These are phyloP conservation scores for Drosophila tsacasi DNA, from an alignment of 1,140 invertebrate species.

Conservation along the genomic window DNA sequence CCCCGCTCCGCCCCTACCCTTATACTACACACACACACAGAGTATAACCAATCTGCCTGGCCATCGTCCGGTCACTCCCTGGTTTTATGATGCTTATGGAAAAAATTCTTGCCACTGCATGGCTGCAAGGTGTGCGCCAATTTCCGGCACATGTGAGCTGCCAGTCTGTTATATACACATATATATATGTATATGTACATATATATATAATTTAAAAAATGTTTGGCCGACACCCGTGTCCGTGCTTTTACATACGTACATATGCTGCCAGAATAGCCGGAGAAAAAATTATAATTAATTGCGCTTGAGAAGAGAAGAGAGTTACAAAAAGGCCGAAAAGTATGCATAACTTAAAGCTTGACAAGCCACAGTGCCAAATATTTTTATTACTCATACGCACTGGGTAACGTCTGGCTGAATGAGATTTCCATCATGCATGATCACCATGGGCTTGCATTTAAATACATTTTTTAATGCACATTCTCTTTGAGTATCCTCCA, in stretches of 20 bases:
- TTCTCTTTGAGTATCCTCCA: background rate
- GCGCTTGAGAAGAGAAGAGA: constrained; percentile 28
- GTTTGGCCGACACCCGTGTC: constrained; percentile 29
- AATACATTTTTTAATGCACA: constrained; percentile 3
- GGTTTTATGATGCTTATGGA: constrained; percentile 65
- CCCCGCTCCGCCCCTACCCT: background rate
- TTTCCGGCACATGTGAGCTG: constrained; percentile 69
- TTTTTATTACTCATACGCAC: constrained; percentile 49
- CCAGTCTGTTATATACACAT: constrained; percentile 21
- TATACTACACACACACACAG: background rate
- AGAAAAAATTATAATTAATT: constrained; percentile 62
- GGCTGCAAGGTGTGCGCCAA: constrained; percentile 79
- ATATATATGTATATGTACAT: background rate
- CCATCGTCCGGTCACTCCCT: constrained; percentile 52
- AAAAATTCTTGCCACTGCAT: constrained; percentile 68
- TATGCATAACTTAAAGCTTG: constrained; percentile 32
- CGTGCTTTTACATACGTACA: constrained; percentile 56
- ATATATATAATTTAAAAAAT: constrained; percentile 46
- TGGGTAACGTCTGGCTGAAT: constrained; percentile 1
- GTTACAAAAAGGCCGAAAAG: constrained; percentile 18
- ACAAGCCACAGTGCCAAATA: constrained; percentile 4
- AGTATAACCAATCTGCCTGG: constrained; percentile 29
- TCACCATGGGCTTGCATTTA: constrained; percentile 1
- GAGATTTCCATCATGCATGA: constrained; percentile 12
- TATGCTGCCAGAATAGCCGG: constrained; percentile 50